These are phyloP conservation scores for Anguilla pacifica DNA, from an alignment of 2,797 vertebrate species.

Conservation along the genomic window DNA sequence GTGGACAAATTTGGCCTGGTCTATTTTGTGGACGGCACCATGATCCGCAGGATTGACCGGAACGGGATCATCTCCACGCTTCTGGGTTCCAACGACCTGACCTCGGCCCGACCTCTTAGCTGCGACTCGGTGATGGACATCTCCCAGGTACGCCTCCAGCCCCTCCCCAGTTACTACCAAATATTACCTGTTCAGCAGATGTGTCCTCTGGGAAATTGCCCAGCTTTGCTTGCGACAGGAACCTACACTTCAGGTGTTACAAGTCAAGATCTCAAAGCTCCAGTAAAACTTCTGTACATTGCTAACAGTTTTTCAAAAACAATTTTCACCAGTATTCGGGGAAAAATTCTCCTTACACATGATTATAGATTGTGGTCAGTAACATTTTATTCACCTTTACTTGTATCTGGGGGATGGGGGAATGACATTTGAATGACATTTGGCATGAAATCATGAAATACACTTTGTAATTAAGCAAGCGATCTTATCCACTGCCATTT, in stretches of 20 bases:
- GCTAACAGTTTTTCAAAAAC: too few relatives aligned
- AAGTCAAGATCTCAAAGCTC: background rate
- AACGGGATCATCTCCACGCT: conserved; percentile 97
- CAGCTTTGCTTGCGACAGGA: background rate
- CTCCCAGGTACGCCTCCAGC: conserved; percentile 83
- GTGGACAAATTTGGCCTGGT: conserved; percentile 95
- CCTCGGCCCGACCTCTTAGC: conserved; percentile 93
- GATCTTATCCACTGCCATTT: too few relatives aligned
- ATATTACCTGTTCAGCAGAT: background rate
- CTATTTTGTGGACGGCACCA: conserved; percentile 97
- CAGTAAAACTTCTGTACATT: too few relatives aligned
- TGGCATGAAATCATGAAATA: too few relatives aligned
- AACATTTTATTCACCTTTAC: too few relatives aligned
- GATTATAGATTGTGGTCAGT: too few relatives aligned
- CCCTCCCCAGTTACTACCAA: background rate
- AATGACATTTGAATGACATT: too few relatives aligned
- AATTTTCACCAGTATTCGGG: too few relatives aligned
- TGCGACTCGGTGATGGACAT: conserved; percentile 99
- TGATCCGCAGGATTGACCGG: conserved; percentile 95
- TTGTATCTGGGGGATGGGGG: too few relatives aligned
- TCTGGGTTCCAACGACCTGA: conserved; percentile 95
- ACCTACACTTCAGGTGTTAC: background rate
- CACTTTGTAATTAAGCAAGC: too few relatives aligned
- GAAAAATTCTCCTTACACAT: too few relatives aligned
- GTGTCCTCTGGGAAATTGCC: background rate